Percentiles rank a stretch among this genome's conserved stretches.
These are phyloP conservation scores for Melikaiella ostensackeni DNA, from an alignment of 2,888 invertebrate species.

Conservation along the genomic window DNA sequence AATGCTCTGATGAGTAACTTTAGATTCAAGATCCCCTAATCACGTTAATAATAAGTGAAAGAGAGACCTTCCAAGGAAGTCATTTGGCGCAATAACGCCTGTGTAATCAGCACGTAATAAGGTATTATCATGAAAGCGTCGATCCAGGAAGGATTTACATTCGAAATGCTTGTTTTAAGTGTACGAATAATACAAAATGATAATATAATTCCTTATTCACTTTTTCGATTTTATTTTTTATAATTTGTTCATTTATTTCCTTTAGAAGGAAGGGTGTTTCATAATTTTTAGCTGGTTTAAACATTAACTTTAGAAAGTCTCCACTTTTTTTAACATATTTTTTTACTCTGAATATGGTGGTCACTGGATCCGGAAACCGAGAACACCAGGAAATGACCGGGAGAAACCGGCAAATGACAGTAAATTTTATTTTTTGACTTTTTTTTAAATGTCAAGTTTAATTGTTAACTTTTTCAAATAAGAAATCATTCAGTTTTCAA, in stretches of 20 bases:
- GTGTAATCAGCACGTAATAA: neutral
- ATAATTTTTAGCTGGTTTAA: too few species aligned
- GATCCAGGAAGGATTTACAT: neutral
- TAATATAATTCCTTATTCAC: neutral
- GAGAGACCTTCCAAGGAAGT: neutral
- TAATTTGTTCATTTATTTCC: neutral
- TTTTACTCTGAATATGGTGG: too few species aligned
- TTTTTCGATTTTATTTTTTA: neutral
- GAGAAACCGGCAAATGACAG: too few species aligned
- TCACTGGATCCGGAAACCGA: too few species aligned
- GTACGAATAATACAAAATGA: neutral
- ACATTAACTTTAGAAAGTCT: too few species aligned
- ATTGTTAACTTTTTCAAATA: too few species aligned
- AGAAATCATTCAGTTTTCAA: too few species aligned
- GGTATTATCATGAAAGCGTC: neutral
- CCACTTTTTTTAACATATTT: too few species aligned
- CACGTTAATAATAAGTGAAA: constrained; percentile 11
- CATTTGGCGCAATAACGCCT: constrained; percentile 7
- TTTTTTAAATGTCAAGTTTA: too few species aligned
- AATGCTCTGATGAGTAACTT: constrained; percentile 17
- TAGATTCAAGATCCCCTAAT: neutral
- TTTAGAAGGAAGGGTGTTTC: too few species aligned
- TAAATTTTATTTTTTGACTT: too few species aligned
- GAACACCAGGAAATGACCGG: too few species aligned
- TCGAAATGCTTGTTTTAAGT: neutral